phyloP scores from a whole-genome alignment of 2,888 invertebrate genomes.

The Oasisia sp. region DNA sequence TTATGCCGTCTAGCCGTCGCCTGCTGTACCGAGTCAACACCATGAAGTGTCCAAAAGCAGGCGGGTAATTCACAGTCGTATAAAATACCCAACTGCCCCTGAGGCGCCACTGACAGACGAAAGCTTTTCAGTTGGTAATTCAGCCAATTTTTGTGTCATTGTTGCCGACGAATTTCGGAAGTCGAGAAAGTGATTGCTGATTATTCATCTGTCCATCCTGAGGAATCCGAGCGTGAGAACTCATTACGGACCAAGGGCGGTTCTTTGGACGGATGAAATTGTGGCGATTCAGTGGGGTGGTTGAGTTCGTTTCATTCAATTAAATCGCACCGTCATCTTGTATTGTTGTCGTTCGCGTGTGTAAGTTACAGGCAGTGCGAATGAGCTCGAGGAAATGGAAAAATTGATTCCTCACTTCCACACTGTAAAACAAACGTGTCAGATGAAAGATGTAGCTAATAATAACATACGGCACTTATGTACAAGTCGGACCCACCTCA shows the following conservation, averaged over 20 bases:
- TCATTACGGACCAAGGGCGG: not conserved
- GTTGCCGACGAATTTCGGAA: not conserved
- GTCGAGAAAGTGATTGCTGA: not conserved
- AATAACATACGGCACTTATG: too few relatives aligned
- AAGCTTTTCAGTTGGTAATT: not conserved
- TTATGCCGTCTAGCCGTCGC: not conserved
- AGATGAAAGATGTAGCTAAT: too few relatives aligned
- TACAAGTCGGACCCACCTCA: too few relatives aligned
- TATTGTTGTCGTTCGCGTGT: not conserved
- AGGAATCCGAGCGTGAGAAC: not conserved
- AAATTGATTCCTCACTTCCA: too few relatives aligned
- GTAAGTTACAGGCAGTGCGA: too few relatives aligned
- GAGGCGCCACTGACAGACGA: not conserved
- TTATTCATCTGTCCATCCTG: not conserved
- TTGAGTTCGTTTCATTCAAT: not conserved
- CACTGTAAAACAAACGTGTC: too few relatives aligned
- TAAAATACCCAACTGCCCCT: not conserved
- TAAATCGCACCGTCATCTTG: not conserved
- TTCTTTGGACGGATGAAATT: not conserved
- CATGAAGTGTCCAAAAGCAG: not conserved
- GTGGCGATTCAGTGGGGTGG: not conserved
- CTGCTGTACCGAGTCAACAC: not conserved
- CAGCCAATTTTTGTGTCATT: not conserved
- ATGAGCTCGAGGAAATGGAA: too few relatives aligned
- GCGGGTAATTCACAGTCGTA: slow-evolving; percentile 1